These are phyloP conservation scores for Drosophila melanosoma DNA, from an alignment of 2,888 invertebrate species.

Conservation along the genomic window DNA sequence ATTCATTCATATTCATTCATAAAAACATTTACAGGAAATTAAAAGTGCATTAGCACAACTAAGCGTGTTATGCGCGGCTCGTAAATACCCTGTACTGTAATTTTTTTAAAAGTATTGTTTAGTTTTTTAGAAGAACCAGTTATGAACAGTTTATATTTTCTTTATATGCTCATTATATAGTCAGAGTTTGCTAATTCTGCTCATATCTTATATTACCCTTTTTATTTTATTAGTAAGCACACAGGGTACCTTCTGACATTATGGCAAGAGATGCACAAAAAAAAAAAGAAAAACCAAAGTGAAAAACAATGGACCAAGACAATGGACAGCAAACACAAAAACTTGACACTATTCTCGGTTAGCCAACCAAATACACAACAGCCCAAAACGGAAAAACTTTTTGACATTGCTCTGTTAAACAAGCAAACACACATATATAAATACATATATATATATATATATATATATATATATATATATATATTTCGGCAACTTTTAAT, in stretches of 20 bases:
- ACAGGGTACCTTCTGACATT: conserved; percentile 1
- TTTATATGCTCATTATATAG: background rate
- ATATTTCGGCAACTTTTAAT: conserved; percentile 57
- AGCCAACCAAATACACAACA: conserved; percentile 45
- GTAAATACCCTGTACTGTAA: background rate
- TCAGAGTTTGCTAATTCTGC: background rate
- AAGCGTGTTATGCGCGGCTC: background rate
- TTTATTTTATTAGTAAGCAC: background rate
- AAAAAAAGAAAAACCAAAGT: conserved; percentile 21
- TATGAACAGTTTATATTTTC: background rate
- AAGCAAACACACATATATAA: conserved; percentile 14
- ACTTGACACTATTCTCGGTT: conserved; percentile 66
- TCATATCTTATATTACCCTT: background rate
- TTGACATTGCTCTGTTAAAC: conserved; percentile 53
- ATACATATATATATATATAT: background rate
- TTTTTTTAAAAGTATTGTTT: background rate
- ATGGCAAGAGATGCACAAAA: background rate
- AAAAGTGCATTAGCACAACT: background rate
- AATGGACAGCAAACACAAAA: conserved; percentile 53
- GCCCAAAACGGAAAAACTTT: conserved; percentile 52
- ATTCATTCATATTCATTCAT: background rate
- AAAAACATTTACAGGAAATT: background rate
- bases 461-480: conserved; percentile 16
- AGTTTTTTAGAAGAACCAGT: background rate
- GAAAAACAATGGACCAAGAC: conserved; percentile 38